Evolutionary conservation across 2,797 vertebrate species (phyloP).

Genomic region (Babyrousa celebensis): DNA sequence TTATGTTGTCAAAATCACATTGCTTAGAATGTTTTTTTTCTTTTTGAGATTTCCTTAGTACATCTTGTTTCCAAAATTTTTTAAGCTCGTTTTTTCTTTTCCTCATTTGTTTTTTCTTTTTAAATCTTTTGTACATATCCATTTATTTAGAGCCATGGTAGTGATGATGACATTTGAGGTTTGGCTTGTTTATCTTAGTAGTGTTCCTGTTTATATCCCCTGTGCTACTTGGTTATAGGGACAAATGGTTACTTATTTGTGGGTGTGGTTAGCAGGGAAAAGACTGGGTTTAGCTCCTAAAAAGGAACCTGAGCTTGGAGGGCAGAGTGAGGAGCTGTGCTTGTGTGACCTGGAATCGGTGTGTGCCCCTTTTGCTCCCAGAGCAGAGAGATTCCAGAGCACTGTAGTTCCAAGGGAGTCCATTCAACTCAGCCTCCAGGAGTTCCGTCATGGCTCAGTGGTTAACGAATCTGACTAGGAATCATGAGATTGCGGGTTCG

Average conservation of each 20-base stretch:
- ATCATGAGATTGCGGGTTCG: too few relatives aligned
- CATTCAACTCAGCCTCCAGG: background rate
- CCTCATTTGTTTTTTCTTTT: background rate
- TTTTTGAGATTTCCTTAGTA: constrained; percentile 53
- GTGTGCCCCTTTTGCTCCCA: background rate
- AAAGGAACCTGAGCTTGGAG: background rate
- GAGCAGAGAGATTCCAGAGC: background rate
- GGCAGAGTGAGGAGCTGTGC: background rate
- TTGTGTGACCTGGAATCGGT: background rate
- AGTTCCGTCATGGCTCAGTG: background rate
- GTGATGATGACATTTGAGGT: background rate
- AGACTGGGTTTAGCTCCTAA: background rate
- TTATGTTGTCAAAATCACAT: constrained; percentile 55
- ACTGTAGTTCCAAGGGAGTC: background rate
- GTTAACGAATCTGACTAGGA: too few relatives aligned
- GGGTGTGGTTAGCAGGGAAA: background rate
- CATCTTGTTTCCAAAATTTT: constrained; percentile 23
- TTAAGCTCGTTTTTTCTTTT: constrained; percentile 44
- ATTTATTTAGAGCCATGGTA: constrained; percentile 32
- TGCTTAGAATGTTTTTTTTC: constrained; percentile 41
- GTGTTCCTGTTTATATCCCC: background rate
- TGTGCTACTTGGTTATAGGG: background rate
- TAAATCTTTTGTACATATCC: background rate
- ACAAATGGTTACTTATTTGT: background rate
- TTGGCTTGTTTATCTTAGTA: constrained; percentile 9